Conservation (phyloP, 2,888 invertebrate genomes). For the Schrankia costaestrigalis region DNA sequence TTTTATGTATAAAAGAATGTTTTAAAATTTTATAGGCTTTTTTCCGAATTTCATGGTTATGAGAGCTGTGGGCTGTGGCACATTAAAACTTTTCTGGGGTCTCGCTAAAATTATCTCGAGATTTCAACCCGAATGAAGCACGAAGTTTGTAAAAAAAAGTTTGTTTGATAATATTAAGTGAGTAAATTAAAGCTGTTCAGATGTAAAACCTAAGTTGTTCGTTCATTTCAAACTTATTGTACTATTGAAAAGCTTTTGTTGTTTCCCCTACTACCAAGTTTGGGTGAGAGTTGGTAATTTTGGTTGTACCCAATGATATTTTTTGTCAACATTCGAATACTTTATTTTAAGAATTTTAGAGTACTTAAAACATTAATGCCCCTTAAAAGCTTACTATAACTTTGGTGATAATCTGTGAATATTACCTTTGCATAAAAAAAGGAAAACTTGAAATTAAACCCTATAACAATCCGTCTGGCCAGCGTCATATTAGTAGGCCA, state of each 20-base stretch:
- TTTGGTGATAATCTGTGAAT: too few relatives aligned
- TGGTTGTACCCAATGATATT: too few relatives aligned
- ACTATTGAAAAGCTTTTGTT: slow-evolving; percentile 6
- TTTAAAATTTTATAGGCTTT: slow-evolving; percentile 26
- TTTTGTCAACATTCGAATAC: too few relatives aligned
- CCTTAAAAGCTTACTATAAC: too few relatives aligned
- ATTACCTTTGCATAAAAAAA: too few relatives aligned
- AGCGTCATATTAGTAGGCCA: too few relatives aligned
- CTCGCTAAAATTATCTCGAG: slow-evolving; percentile 50
- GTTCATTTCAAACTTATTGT: slow-evolving; percentile 19
- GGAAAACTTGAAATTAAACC: too few relatives aligned
- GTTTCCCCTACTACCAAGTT: too few relatives aligned
- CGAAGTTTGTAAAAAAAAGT: slow-evolving; percentile 30
- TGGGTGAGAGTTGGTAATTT: too few relatives aligned
- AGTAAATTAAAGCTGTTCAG: slow-evolving; percentile 48
- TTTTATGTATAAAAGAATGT: slow-evolving; percentile 19
- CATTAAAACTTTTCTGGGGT: slow-evolving; percentile 58
- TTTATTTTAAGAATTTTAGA: too few relatives aligned
- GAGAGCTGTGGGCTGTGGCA: slow-evolving; percentile 43
- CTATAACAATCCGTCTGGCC: too few relatives aligned
- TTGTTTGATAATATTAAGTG: slow-evolving; percentile 41
- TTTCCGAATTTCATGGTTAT: slow-evolving; percentile 35
- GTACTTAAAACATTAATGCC: too few relatives aligned
- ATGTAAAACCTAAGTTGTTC: slow-evolving; percentile 24
- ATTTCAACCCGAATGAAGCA: slow-evolving; percentile 48